Conservation (phyloP, 2,797 vertebrate genomes). For the Phoxinus dragarum region DNA sequence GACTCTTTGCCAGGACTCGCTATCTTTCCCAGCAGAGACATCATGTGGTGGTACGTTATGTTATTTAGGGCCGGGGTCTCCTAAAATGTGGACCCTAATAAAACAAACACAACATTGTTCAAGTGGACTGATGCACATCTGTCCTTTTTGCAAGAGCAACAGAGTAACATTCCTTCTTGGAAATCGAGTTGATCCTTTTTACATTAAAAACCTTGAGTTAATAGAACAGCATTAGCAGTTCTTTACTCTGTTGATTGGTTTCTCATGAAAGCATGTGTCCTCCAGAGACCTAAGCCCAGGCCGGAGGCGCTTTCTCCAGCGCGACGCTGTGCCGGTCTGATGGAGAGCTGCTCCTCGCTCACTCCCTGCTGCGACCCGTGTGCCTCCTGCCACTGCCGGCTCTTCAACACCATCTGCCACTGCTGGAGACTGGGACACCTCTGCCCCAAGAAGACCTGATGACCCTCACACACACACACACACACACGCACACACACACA, state of each 20-base stretch:
- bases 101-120: not conserved
- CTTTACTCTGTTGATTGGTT: conserved; percentile 2
- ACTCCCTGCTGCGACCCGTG: conserved; percentile 89
- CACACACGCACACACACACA: too few relatives aligned
- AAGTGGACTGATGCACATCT: not conserved
- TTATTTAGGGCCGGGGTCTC: not conserved
- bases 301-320: conserved; percentile 60
- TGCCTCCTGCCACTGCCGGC: conserved; percentile 90
- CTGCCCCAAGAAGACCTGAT: conserved; percentile 73
- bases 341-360: conserved; percentile 85
- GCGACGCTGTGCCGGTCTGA: conserved; percentile 82
- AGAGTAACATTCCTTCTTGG: not conserved
- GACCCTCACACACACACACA: too few relatives aligned
- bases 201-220: not conserved
- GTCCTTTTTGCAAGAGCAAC: not conserved
- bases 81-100: not conserved
- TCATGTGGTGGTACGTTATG: conserved; percentile 64
- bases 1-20: conserved; percentile 74
- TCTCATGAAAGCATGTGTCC: conserved; percentile 26
- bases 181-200: conserved; percentile 10
- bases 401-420: conserved; percentile 91
- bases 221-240: conserved; percentile 10
- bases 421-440: conserved; percentile 85
- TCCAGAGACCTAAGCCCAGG: conserved; percentile 47
- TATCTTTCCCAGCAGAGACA: conserved; percentile 58